Base-by-base conservation (phyloP, 2,113 vertebrate species). In the Atlantisia rogersi region DNA sequence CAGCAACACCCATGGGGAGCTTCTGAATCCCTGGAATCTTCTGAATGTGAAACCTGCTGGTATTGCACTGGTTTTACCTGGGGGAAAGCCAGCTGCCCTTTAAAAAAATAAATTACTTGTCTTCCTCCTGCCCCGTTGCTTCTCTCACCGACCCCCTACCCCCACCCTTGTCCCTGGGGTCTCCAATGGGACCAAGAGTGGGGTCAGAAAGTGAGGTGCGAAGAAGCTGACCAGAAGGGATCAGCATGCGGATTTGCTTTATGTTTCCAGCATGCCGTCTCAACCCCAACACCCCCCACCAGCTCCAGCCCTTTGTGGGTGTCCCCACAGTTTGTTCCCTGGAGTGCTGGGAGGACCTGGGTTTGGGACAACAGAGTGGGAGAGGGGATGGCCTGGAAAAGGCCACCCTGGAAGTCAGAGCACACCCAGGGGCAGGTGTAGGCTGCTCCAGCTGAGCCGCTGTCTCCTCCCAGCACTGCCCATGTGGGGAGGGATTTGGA, bases 271-370 rank as follows among this genome's bases (percentile, higher is more conserved):
- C 17, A 70, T 10, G 22, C 10, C 42, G 26, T 14, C 52, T 90
- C 67, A 53, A 18, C 3, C 5, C 10, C 16, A 7, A 3, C 19
- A 15, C 31, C 42, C 37, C 17, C 32, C 9, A 14, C 16, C 14
- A 39, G 69, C 35, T 74, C 29, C 35, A 56, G 60, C 19, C 40
- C n/a, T 75, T 53, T 21, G 2, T 37, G 44, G 35, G 52, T 0
- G 2, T n/a, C 15, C 50, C 35, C 3, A 1, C 0, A 0, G 32
- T 44, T 77, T 87, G 19, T 16, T 85, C 26, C 32, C 26, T 28
- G 31, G 25, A 12, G 56, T 32, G 8, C 82, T 62, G 40, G 22
- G 44, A 62, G 17, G n/a, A 80, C 39, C 37, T 83, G 3, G 0
- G 13, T 39, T 71, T 79, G 26, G 75, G 60, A 70, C 7, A 15